Evolutionary conservation across 1,140 invertebrate species (phyloP).

Genomic region (Andricus grossulariae): DNA sequence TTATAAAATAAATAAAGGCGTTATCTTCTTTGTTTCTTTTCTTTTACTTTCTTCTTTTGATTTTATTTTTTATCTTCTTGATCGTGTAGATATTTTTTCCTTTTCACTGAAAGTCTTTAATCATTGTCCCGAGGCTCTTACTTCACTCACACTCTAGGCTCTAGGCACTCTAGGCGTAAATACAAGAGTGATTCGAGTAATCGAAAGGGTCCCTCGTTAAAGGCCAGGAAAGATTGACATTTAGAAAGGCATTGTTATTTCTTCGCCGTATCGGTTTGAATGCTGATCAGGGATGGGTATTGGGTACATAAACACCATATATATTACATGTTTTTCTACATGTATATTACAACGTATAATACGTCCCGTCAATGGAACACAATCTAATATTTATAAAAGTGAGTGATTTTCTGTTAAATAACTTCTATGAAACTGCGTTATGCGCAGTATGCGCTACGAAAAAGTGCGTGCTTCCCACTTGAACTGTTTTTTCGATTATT

Average conservation of each 20-base stretch:
- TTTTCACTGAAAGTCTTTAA: background rate
- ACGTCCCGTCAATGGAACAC: too few relatives aligned
- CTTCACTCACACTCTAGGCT: background rate
- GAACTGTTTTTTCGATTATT: too few relatives aligned
- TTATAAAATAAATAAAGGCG: too few relatives aligned
- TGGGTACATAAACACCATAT: too few relatives aligned
- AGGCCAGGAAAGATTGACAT: slow-evolving; percentile 27
- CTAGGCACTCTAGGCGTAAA: too few relatives aligned
- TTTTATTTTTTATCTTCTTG: background rate
- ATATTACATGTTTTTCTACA: too few relatives aligned
- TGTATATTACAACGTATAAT: too few relatives aligned
- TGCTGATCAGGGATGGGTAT: background rate
- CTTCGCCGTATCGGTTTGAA: background rate
- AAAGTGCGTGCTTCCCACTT: too few relatives aligned
- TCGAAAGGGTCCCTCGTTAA: slow-evolving; percentile 1
- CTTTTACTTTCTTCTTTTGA: background rate
- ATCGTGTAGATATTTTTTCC: background rate
- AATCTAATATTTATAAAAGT: too few relatives aligned
- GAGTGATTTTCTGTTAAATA: too few relatives aligned
- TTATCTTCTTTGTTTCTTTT: background rate
- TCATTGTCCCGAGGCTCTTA: slow-evolving; percentile 12
- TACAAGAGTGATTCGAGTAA: background rate
- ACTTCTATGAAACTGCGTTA: too few relatives aligned
- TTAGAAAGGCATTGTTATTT: slow-evolving; percentile 14
- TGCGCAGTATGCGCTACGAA: too few relatives aligned